Evolutionary conservation across 2,888 invertebrate species (phyloP), one percentile per base, ranked within the genome.

Genomic region (Megastigmus dorsalis): DNA sequence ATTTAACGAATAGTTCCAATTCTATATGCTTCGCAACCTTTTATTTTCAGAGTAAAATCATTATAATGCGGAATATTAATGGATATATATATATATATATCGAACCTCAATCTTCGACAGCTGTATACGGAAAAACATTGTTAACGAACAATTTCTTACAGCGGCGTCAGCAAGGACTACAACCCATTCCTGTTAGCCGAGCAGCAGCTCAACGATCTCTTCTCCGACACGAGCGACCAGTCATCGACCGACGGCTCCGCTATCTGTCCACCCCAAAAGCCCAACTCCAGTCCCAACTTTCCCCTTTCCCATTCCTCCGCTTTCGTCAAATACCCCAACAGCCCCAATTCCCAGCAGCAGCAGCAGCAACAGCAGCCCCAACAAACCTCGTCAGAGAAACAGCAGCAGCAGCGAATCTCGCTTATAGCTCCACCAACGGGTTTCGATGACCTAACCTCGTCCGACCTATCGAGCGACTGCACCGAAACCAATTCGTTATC

Each of bases 101-200:
- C n/a, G n/a, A n/a, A n/a, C n/a, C n/a, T n/a, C n/a, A n/a, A n/a
- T n/a, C n/a, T n/a, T n/a, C n/a, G n/a, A 5, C 33, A 33, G 7
- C 33, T 33, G 7, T 7, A 33, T 7, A 3, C 9, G 33, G 9
- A 6, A 6, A 45, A 45, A 45, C 1, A 45, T 45, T 3, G 36
- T 13, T 33, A 43, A 68, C 26, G 26, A 20, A 52, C 23, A 28
- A 50, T 50, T 75, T 69, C 72, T 85, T 85, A 45, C 84, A 85
- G 85, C 33, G 84, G 85, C 20, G 74, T 78, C n/a, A 68, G 73
- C 80, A 91, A 91, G 82, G 90, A 88, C 82, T 95, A 95, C 88
- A 93, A 95, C 88, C 95, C 95, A 62, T 95, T 94, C 88, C 89
- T 92, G 79, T 92, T 93, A 79, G 95, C 95, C 57, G 94, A 95